These are phyloP conservation scores for Spheniscus mendiculus DNA, from an alignment of 2,113 vertebrate species.

Conservation along the genomic window DNA sequence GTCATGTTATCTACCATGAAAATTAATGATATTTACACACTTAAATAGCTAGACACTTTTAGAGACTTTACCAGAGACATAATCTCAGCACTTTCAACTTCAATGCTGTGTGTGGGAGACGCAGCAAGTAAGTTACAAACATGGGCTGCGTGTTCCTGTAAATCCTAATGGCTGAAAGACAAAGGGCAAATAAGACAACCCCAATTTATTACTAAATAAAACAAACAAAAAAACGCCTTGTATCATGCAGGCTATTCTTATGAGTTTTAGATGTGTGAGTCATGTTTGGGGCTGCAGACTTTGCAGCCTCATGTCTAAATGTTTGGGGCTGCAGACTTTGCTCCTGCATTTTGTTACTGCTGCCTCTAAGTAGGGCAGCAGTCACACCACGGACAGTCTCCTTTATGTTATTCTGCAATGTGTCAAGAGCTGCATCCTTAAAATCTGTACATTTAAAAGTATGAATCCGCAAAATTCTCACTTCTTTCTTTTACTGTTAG, in stretches of 20 bases:
- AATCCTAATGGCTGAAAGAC: background rate
- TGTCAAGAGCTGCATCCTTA: background rate
- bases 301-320: too few relatives aligned
- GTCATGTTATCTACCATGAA: background rate
- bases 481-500: background rate
- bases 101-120: background rate
- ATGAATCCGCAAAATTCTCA: background rate
- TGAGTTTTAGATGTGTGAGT: background rate
- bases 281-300: background rate
- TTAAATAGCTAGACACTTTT: background rate
- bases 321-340: background rate
- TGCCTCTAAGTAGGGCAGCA: background rate
- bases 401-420: background rate
- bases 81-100: background rate
- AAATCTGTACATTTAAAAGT: background rate
- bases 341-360: background rate
- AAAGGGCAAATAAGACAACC: background rate
- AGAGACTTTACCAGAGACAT: background rate
- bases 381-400: background rate
- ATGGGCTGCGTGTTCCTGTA: fast-evolving
- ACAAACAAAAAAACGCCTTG: background rate
- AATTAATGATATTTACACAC: background rate
- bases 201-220: background rate
- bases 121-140: background rate
- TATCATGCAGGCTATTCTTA: background rate